Evolutionary conservation across 2,888 invertebrate species (phyloP).

Genomic region (Tetranychus piercei): DNA sequence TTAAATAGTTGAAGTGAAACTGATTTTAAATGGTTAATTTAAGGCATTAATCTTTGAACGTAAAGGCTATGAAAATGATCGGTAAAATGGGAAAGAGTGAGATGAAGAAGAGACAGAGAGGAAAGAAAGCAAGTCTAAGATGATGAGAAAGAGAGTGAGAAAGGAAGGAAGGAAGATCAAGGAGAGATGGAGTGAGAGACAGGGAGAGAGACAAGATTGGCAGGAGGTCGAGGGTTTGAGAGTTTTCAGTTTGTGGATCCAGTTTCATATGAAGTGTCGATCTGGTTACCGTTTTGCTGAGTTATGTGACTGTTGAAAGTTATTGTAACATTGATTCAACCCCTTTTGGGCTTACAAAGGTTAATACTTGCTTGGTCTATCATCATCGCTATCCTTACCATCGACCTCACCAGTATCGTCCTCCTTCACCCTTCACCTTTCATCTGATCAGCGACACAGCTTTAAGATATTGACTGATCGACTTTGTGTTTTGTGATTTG

Average conservation of each 20-base stretch:
- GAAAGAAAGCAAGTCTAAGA: background rate
- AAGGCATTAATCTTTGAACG: no score
- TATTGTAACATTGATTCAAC: no score
- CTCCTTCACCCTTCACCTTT: background rate
- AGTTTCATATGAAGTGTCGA: background rate
- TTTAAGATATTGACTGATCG: no score
- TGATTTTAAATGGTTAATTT: no score
- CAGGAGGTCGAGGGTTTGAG: background rate
- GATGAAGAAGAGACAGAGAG: background rate
- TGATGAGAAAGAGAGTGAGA: background rate
- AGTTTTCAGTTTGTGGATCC: background rate
- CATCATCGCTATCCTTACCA: background rate
- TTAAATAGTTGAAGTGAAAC: no score
- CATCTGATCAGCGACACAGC: no score
- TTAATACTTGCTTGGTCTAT: background rate
- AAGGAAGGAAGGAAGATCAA: background rate
- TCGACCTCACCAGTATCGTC: background rate
- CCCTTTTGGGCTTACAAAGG: no score
- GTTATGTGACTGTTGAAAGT: no score
- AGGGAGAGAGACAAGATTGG: no score
- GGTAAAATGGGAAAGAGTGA: background rate
- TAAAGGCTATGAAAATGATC: no score
- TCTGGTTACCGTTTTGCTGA: background rate
- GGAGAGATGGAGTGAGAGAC: background rate
- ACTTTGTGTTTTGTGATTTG: no score